phyloP scores from a whole-genome alignment of 2,797 vertebrate genomes.

The Gallinago stenura region DNA sequence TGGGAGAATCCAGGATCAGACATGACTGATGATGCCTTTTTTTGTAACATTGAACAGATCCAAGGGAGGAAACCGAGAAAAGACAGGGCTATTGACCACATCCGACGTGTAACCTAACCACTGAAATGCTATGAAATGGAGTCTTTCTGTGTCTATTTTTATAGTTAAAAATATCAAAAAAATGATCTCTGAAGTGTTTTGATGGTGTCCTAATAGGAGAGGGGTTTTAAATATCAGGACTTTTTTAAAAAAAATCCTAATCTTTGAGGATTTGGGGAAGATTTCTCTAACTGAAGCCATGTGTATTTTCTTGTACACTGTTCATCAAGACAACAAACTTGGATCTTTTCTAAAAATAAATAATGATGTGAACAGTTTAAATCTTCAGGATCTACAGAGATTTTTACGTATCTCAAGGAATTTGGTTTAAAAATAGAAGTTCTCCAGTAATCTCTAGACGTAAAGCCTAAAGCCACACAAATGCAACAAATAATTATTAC shows the following conservation, averaged over 20 bases:
- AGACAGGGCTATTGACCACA: neutral
- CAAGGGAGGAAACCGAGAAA: neutral
- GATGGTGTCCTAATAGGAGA: neutral
- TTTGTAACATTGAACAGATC: neutral
- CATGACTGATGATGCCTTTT: fast-evolving
- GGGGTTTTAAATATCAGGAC: neutral
- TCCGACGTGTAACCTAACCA: neutral
- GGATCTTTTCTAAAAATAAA: neutral
- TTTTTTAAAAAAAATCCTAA: neutral
- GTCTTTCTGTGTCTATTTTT: neutral
- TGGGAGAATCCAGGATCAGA: neutral
- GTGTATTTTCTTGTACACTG: neutral
- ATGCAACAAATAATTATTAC: constrained; percentile 5
- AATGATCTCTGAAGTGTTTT: neutral
- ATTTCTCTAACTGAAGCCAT: neutral
- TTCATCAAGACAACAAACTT: neutral
- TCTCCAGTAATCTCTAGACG: neutral
- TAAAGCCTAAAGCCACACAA: neutral
- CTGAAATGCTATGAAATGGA: neutral
- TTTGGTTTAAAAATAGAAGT: neutral
- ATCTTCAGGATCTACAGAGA: neutral
- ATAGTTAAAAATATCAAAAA: neutral
- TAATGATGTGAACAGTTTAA: neutral
- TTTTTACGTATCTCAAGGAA: neutral
- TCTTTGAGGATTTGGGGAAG: neutral